Conservation (phyloP, 2,888 invertebrate genomes). For the Seira sanloemensis region DNA sequence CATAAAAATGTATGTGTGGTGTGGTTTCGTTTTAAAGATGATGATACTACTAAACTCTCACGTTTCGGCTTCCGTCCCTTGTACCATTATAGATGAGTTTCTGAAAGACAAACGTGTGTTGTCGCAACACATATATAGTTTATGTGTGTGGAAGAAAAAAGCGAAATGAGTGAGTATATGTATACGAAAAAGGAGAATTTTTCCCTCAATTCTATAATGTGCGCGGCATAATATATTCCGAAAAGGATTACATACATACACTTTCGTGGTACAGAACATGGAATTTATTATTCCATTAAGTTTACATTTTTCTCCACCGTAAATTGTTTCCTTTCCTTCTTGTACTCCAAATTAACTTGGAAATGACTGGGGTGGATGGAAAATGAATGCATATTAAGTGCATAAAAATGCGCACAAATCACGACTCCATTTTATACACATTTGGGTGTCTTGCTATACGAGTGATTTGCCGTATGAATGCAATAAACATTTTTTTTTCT, state of each 20-base stretch:
- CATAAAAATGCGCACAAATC: conserved; percentile 64
- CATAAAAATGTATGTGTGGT: too few species aligned
- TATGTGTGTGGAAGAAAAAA: neutral
- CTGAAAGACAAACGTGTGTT: neutral
- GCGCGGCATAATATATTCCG: conserved; percentile 35
- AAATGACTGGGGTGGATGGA: conserved; percentile 44
- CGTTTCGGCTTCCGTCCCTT: too few species aligned
- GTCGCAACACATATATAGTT: neutral
- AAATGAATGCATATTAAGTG: conserved; percentile 64
- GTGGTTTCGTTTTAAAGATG: too few species aligned
- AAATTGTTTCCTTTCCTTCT: conserved; percentile 57
- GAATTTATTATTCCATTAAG: conserved; percentile 69
- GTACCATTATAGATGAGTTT: too few species aligned
- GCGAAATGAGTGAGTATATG: neutral
- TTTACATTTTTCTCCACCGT: conserved; percentile 45
- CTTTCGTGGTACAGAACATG: conserved; percentile 53
- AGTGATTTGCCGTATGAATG: too few species aligned
- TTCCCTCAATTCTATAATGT: neutral
- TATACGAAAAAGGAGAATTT: neutral
- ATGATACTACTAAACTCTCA: too few species aligned
- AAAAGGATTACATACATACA: too few species aligned
- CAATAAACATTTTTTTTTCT: too few species aligned
- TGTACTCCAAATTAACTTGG: neutral
- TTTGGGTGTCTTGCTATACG: too few species aligned
- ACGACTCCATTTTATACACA: too few species aligned